Evolutionary conservation across 2,113 vertebrate genomes (phyloP).

Genomic region (Tychaedon coryphoeus): DNA sequence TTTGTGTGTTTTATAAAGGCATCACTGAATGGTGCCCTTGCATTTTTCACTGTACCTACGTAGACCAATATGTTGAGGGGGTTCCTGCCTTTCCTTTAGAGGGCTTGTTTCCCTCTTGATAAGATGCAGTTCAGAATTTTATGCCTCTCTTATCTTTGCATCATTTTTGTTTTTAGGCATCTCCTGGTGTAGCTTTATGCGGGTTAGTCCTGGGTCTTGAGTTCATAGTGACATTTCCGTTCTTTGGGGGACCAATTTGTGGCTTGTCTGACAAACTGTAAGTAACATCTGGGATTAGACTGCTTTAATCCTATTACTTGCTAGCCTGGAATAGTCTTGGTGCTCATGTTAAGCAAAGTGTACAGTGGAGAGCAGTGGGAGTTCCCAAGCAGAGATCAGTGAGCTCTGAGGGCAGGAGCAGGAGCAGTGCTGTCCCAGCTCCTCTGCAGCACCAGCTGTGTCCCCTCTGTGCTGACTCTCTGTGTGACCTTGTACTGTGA

Average conservation of each 20-base stretch:
- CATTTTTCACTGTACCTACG: not conserved
- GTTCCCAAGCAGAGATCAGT: not conserved
- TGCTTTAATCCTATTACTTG: not conserved
- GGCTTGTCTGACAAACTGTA: not conserved
- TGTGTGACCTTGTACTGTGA: not conserved
- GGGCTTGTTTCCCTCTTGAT: not conserved
- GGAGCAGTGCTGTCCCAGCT: not conserved
- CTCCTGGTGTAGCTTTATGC: not conserved
- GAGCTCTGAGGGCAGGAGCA: not conserved
- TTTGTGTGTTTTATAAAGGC: not conserved
- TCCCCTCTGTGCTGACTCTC: not conserved
- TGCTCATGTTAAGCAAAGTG: not conserved
- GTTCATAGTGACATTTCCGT: rapidly evolving
- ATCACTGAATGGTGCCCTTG: not conserved
- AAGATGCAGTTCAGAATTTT: not conserved
- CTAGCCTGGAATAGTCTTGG: not conserved
- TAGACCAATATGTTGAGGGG: not conserved
- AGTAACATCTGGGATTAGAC: not conserved
- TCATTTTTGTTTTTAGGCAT: rapidly evolving
- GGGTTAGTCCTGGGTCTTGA: not conserved
- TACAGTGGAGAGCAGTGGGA: not conserved
- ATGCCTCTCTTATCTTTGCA: not conserved
- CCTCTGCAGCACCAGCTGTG: not conserved
- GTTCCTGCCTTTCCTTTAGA: not conserved
- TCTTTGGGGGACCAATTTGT: not conserved